A percentile compares a stretch with the other conserved stretches of the same genome.
phyloP scores from a whole-genome alignment of 2,113 vertebrate genomes.

The Trochalopteron elliotii region DNA sequence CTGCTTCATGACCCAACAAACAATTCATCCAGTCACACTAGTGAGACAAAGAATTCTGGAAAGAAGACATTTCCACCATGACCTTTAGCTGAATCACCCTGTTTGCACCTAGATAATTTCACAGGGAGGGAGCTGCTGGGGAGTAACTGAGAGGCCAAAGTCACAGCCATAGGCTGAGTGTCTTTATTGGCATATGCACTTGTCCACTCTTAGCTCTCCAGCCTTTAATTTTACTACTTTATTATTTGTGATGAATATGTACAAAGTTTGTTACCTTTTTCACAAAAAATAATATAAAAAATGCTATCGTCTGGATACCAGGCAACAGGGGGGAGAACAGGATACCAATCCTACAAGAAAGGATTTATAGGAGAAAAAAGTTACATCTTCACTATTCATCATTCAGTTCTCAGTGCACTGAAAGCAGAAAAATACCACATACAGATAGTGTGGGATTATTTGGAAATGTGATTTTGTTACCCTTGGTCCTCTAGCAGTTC shows the following conservation, averaged over 20 bases:
- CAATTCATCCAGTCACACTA: background rate
- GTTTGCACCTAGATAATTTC: background rate
- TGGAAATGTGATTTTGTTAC: background rate
- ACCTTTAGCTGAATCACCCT: background rate
- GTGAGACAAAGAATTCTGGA: background rate
- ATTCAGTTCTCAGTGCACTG: background rate
- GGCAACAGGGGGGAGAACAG: slow-evolving; percentile 94
- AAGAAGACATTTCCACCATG: background rate
- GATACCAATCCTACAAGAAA: slow-evolving; percentile 85
- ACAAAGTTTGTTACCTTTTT: slow-evolving; percentile 83
- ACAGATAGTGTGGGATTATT: background rate
- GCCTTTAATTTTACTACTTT: background rate
- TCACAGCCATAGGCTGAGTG: background rate
- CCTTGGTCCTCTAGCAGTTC: background rate
- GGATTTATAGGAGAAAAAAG: background rate
- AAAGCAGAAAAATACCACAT: background rate
- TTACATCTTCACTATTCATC: background rate
- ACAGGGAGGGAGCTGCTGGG: background rate
- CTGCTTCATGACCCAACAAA: background rate
- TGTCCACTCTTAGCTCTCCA: background rate
- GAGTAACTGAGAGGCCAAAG: background rate
- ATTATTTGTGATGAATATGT: background rate
- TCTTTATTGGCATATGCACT: fast-evolving
- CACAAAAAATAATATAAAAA: slow-evolving; percentile 88
- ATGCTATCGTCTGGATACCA: slow-evolving; percentile 86